These are phyloP conservation scores for Drosophila mayri DNA, from an alignment of 1,140 invertebrate genomes.

Conservation along the genomic window DNA sequence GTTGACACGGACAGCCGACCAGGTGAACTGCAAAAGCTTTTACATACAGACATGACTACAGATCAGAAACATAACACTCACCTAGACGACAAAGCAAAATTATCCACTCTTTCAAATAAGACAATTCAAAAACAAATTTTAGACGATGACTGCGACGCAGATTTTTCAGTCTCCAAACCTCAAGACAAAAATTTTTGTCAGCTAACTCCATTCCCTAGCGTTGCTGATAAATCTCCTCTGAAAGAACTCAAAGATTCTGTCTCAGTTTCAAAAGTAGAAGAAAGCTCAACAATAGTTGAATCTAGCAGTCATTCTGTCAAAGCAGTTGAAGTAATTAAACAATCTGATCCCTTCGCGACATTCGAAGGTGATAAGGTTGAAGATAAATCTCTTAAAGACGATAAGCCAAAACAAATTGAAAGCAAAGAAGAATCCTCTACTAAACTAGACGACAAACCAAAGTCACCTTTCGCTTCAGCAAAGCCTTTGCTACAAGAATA, in stretches of 20 bases:
- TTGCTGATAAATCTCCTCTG: not conserved
- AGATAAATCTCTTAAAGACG: not conserved
- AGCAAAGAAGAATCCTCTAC: not conserved
- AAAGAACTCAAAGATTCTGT: too few species aligned
- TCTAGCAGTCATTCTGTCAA: not conserved
- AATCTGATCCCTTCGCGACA: too few species aligned
- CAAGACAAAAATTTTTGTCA: not conserved
- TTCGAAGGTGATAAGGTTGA: not conserved
- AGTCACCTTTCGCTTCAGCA: not conserved
- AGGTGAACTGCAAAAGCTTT: not conserved
- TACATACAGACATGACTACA: not conserved
- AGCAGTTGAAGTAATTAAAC: not conserved
- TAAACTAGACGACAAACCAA: slow-evolving; percentile 28
- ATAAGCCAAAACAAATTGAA: not conserved
- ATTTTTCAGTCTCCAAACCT: too few species aligned
- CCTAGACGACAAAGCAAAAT: slow-evolving; percentile 10
- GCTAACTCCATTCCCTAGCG: not conserved
- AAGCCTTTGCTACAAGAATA: too few species aligned
- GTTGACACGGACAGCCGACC: not conserved
- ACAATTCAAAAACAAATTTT: not conserved
- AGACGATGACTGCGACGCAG: slow-evolving; percentile 4
- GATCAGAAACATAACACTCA: not conserved
- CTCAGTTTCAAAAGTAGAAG: too few species aligned
- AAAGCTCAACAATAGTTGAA: not conserved
- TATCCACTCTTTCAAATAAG: not conserved